Percentiles rank a stretch among this genome's conserved stretches.
phyloP scores from a whole-genome alignment of 2,113 vertebrate genomes.

The Sprattus sprattus region DNA sequence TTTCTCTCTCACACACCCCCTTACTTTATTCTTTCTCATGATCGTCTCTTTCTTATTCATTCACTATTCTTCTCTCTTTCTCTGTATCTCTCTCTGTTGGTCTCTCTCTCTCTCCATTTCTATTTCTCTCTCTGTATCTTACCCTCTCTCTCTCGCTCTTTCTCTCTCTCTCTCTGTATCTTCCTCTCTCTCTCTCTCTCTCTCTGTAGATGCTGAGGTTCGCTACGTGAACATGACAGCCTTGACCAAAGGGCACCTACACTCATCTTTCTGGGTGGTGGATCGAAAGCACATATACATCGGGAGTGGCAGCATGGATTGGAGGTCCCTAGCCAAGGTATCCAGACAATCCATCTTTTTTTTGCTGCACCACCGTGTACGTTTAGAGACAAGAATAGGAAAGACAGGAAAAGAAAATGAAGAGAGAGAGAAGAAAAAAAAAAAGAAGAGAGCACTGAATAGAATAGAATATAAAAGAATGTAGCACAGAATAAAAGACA shows the following conservation, averaged over 20 bases:
- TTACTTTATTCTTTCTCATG: not conserved
- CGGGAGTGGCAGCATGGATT: slow-evolving; percentile 85
- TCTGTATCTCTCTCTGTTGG: slow-evolving; percentile 34
- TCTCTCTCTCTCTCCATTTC: not conserved
- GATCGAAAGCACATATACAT: slow-evolving; percentile 89
- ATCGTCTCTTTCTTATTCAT: slow-evolving; percentile 40
- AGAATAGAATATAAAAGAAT: not conserved
- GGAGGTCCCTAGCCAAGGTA: slow-evolving; percentile 88
- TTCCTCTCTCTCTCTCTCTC: slow-evolving; percentile 8
- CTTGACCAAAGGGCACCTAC: slow-evolving; percentile 84
- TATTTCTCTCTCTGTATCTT: not conserved
- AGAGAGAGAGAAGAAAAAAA: not conserved
- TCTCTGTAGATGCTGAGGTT: slow-evolving; percentile 79
- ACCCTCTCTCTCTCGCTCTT: not conserved
- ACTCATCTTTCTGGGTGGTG: slow-evolving; percentile 90
- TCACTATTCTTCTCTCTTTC: slow-evolving; percentile 17
- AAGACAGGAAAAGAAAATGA: not conserved
- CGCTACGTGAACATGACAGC: slow-evolving; percentile 86
- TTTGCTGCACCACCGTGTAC: too few species aligned
- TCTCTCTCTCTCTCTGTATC: not conserved
- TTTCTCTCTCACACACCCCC: not conserved
- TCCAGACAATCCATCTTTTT: not conserved
- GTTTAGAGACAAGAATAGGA: not conserved
- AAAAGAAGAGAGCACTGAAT: not conserved
- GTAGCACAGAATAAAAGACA: not conserved